A percentile compares a stretch with the other conserved stretches of the same genome.
Evolutionary conservation across 2,888 invertebrate genomes (phyloP).

Genomic region (Rutpela maculata): DNA sequence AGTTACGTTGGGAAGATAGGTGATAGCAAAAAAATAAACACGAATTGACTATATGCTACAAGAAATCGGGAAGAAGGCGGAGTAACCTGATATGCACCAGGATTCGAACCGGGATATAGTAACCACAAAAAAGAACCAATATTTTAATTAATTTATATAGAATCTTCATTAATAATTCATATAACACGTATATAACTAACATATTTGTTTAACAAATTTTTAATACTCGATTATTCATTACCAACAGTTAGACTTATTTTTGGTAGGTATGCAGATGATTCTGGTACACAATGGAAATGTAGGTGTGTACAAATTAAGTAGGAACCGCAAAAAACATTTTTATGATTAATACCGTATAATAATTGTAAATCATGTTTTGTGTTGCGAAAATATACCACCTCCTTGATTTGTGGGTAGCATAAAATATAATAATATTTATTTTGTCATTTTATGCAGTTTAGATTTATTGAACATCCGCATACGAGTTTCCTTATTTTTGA

Average conservation of each 20-base stretch:
- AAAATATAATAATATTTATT: not conserved
- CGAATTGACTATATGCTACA: too few relatives aligned
- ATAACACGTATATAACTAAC: not conserved
- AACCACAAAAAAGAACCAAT: too few relatives aligned
- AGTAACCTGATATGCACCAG: too few relatives aligned
- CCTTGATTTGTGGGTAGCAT: not conserved
- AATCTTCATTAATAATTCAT: too few relatives aligned
- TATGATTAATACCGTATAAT: not conserved
- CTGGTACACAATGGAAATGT: not conserved
- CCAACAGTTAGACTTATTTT: not conserved
- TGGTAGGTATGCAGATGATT: not conserved
- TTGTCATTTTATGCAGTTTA: too few relatives aligned
- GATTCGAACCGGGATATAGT: too few relatives aligned
- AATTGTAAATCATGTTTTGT: not conserved
- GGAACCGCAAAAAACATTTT: slow-evolving; percentile 7
- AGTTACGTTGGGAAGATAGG: too few relatives aligned
- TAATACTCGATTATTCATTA: not conserved
- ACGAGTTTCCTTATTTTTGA: too few relatives aligned
- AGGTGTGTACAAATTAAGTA: not conserved
- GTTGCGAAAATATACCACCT: not conserved
- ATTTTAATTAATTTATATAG: too few relatives aligned
- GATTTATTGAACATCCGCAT: too few relatives aligned
- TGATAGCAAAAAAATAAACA: too few relatives aligned
- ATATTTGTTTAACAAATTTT: slow-evolving; percentile 4
- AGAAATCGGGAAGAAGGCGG: too few relatives aligned